Evolutionary conservation across 2,113 vertebrate genomes (phyloP), one percentile per base, ranked within the genome.

Genomic region (Oxygymnocypris stewartii): DNA sequence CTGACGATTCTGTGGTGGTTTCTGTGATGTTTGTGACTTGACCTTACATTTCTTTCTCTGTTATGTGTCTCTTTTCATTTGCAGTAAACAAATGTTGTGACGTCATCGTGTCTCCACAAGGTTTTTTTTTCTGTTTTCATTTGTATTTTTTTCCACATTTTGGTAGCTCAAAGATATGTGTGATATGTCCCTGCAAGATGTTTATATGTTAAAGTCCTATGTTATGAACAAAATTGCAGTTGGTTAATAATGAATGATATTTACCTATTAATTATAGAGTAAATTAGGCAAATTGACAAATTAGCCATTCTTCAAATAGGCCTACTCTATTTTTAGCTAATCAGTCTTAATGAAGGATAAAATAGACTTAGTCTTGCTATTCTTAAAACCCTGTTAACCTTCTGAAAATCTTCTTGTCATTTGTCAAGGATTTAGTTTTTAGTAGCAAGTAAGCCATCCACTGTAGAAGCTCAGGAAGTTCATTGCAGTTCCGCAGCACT

Each of bases 51-150:
- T 84, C 92, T 95, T 93, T 93, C 95, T 95, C 86, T 96, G 92
- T 92, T 94, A 87, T 95, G 92, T 94, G 86, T 95, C 92, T 96
- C 95, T 93, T 95, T 96, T 96, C 93, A 94, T 94, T 94, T 93
- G 94, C 93, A 96, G 95, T 95, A 95, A 93, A 92, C 93, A 97
- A 94, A 94, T 95, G 92, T 95, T 97, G 94, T 96, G 96, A 96
- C 92, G 95, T 92, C 96, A 95, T 95, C 95, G 95, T 92, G 94
- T 88, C 92, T 93, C 95, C 94, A 94, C 91, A 96, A 96, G 95
- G 96, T 97, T 97, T 96, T 91, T n/a, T 31, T 94, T 94, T 94
- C 89, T 88, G 92, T 93, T 94, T 92, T 92, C 89, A 89, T 88
- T 90, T 81, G 76, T 47, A 47, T 35, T 82, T 79, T 87, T 71